Evolutionary conservation across 2,888 invertebrate genomes (phyloP).

Genomic region (Parthenolecanium corni): DNA sequence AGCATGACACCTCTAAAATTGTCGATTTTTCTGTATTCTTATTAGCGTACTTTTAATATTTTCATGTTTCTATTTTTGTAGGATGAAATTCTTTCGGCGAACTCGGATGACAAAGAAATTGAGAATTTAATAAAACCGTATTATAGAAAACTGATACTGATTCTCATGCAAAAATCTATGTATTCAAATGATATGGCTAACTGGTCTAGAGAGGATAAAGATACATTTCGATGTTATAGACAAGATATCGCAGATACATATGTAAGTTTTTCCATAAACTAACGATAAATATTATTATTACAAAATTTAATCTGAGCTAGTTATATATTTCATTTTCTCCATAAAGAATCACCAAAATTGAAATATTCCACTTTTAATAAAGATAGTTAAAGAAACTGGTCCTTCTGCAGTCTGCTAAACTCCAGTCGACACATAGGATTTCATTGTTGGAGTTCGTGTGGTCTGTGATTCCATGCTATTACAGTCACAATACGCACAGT

Average conservation of each 20-base stretch:
- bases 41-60: neutral
- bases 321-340: too few relatives aligned
- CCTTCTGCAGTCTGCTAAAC: too few relatives aligned
- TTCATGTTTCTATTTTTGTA: slow-evolving; percentile 15
- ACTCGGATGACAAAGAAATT: slow-evolving; percentile 13
- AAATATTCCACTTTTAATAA: too few relatives aligned
- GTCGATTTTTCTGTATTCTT: neutral
- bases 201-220: slow-evolving; percentile 66
- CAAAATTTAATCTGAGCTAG: too few relatives aligned
- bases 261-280: slow-evolving; percentile 41
- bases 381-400: too few relatives aligned
- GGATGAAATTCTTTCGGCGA: slow-evolving; percentile 30
- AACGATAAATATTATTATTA: too few relatives aligned
- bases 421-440: too few relatives aligned
- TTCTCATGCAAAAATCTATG: slow-evolving; percentile 67
- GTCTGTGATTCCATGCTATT: too few relatives aligned
- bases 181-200: slow-evolving; percentile 53
- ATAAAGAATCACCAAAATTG: too few relatives aligned
- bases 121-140: slow-evolving; percentile 43
- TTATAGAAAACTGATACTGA: slow-evolving; percentile 63
- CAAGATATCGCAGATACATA: slow-evolving; percentile 77
- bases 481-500: too few relatives aligned
- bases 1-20: slow-evolving; percentile 32
- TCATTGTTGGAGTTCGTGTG: too few relatives aligned
- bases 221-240: slow-evolving; percentile 72